Evolutionary conservation across 2,888 invertebrate species (phyloP), one percentile per base, ranked within the genome.

Genomic region (Phengaris arion): DNA sequence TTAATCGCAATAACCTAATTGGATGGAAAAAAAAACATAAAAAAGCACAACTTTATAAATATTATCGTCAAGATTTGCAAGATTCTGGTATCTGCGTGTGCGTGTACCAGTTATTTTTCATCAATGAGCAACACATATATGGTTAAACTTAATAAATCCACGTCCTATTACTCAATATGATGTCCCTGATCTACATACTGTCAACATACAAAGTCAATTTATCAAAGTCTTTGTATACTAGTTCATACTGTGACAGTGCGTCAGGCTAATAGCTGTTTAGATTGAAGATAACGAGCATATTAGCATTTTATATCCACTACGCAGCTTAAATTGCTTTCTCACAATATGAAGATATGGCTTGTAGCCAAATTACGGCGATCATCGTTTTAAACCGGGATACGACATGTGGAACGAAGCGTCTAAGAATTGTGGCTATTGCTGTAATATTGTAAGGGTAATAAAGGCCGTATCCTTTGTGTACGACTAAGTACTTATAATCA

Each of bases 181-280:
- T 35, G 72, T 54, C 54, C 72, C 52, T 72, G 72, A 72, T 52
- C 72, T 52, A 72, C 51, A 72, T 72, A 75, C 74, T 73, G 68
- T 70, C 74, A 52, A 52, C 48, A 74, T 78, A 77, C 78, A 76
- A 15, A 13, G 75, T 77, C 54, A 76, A 86, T 86, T 85, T 86
- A 86, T 85, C 77, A 82, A 81, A 82, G 78, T 79, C 82, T 82
- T 84, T 80, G 81, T 77, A 77, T 48, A 6, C 48, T 6, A 48
- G 75, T 75, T 51, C 75, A 74, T 75, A 83, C 74, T 78, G 76
- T 79, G 77, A 78, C 78, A 79, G 74, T 73, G 72, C 78, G 77
- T 79, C 77, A 76, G 74, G 77, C 68, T 77, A 79, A 79, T 79
- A 77, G 77, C 74, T 46, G 74, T 75, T 77, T 48, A 72, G 75